Base-by-base conservation (phyloP, 2,113 vertebrate genomes). In the Burhinus oedicnemus region DNA sequence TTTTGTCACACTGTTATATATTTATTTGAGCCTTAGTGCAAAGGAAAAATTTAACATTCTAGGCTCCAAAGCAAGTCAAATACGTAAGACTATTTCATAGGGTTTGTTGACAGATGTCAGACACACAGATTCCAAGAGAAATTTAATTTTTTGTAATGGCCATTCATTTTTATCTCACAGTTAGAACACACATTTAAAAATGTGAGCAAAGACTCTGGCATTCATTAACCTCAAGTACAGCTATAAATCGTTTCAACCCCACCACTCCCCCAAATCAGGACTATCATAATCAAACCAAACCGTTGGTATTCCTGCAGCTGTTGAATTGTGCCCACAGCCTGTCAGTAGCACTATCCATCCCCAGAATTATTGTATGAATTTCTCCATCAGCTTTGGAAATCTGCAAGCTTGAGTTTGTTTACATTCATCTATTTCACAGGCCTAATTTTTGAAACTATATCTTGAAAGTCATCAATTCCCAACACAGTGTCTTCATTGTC, bases 21-120 rank as follows among this genome's bases (percentile, higher is more conserved):
- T 93, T 95, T 97, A 95, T 86, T 94, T 70, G 66, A 96, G 92
- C 88, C 85, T 86, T 68, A 90, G 75, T 83, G 84, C 78, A 97
- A 94, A 85, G 18, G 11, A 74, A 89, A 90, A 87, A 58, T 5
- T 21, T 36, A 94, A 93, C 45, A 52, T 74, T 83, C 49, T 34
- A 93, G 87, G 87, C 84, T 90, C 91, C 51, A 81, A 70, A 86
- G 68, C 68, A 87, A 94, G 87, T 52, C 58, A 86, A 91, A 80
- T 38, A 91, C 12, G 6, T 11, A 93, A 55, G 65, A 70, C 49
- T 58, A 19, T 55, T 89, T 54, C 44, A 52, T 3, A 21, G 14
- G 6, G 5, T 1, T 32, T 90, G 83, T 72, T 77, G 54, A 93
- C 62, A 88, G 49, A 79, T 9, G 10, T 64, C 57, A 79, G 70